A percentile compares a stretch with the other conserved stretches of the same genome.
These are phyloP conservation scores for Meandrina meandrites DNA, from an alignment of 92 coral and sea anemone species.

Conservation along the genomic window DNA sequence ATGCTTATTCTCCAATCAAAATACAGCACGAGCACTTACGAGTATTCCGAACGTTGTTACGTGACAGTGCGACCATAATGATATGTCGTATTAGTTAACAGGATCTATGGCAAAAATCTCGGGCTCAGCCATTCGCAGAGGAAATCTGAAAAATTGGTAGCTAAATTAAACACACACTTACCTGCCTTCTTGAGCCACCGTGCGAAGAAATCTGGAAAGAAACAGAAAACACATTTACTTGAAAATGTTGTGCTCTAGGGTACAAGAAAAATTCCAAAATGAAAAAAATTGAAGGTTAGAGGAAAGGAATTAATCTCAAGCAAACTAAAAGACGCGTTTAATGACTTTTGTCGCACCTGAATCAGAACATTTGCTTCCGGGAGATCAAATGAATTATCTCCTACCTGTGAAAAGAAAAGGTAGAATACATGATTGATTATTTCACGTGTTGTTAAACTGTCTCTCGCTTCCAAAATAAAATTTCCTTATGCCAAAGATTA, in stretches of 20 bases:
- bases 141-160: neutral
- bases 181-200: constrained; percentile 99
- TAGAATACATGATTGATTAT: no score
- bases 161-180: neutral
- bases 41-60: neutral
- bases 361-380: constrained; percentile 98
- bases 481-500: no score
- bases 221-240: neutral
- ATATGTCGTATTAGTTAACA: no score
- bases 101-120: neutral
- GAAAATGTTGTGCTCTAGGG: neutral
- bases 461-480: no score
- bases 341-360: constrained; percentile 64
- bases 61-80: neutral
- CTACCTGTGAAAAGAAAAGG: constrained; percentile 79
- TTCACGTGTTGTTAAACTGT: no score
- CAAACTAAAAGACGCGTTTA: neutral
- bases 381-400: constrained; percentile 98
- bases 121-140: neutral
- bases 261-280: neutral
- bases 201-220: constrained; percentile 85
- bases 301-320: neutral
- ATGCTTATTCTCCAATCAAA: neutral
- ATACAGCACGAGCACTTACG: neutral
- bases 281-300: neutral